Conservation (phyloP, 1,140 invertebrate species). For the Dolichoris vasculosae region DNA sequence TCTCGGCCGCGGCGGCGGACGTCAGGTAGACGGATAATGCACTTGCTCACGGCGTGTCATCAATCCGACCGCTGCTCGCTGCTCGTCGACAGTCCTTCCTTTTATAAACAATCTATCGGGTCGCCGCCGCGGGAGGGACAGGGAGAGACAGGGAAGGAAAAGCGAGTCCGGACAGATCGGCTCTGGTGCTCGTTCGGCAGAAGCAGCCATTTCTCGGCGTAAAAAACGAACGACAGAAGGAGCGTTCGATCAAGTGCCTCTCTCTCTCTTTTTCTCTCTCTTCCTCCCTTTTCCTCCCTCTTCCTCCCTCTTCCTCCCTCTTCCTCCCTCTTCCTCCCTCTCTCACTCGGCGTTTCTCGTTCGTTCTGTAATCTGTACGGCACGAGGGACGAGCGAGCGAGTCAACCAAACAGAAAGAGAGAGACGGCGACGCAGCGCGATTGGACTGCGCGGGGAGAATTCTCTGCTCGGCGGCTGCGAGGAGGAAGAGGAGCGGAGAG, state of each 20-base stretch:
- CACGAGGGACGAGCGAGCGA: neutral
- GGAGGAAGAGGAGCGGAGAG: neutral
- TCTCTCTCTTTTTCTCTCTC: neutral
- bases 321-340: neutral
- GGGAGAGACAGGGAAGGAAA: neutral
- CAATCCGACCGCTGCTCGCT: neutral
- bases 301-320: neutral
- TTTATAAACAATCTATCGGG: neutral
- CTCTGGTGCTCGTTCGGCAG: neutral
- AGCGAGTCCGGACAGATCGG: conserved; percentile 11
- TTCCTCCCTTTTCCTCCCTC: neutral
- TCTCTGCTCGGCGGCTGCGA: conserved; percentile 4
- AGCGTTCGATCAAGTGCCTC: conserved; percentile 17
- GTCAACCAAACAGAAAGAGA: too few relatives aligned
- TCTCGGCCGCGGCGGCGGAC: neutral
- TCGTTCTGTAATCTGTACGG: conserved; percentile 3
- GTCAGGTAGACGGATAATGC: neutral
- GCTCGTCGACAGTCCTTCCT: neutral
- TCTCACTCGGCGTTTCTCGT: neutral
- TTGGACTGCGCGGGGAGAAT: conserved; percentile 64
- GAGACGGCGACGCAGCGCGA: conserved; percentile 57
- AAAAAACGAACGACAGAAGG: conserved; percentile 17
- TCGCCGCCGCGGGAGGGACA: neutral
- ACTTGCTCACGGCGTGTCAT: neutral
- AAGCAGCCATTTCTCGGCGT: conserved; percentile 6